A percentile compares a stretch with the other conserved stretches of the same genome.
These are phyloP conservation scores for Maniola hyperantus DNA, from an alignment of 2,888 invertebrate genomes.

Conservation along the genomic window DNA sequence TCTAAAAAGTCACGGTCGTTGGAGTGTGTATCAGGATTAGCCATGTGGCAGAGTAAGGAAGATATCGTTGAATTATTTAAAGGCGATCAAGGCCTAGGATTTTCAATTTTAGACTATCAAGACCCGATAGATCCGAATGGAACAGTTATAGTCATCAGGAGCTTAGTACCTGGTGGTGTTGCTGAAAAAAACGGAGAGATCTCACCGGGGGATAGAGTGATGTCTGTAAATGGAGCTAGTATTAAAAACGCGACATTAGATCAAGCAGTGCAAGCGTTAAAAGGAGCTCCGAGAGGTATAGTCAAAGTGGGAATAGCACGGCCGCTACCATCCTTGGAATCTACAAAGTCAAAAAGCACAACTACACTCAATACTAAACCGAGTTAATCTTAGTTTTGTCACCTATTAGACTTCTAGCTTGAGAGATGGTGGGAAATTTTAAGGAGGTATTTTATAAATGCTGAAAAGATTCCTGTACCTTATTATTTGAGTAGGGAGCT, in stretches of 20 bases:
- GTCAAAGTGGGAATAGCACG: conserved; percentile 96
- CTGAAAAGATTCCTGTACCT: too few species aligned
- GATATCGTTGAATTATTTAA: conserved; percentile 95
- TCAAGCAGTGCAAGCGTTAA: conserved; percentile 97
- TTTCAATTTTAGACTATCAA: conserved; percentile 98
- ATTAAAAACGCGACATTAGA: conserved; percentile 96
- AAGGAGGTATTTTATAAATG: neutral
- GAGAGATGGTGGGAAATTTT: conserved; percentile 7
- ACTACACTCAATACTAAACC: conserved; percentile 66
- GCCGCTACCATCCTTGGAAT: conserved; percentile 84
- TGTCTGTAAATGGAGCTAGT: conserved; percentile 95
- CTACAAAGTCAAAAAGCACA: conserved; percentile 68
- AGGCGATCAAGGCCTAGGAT: conserved; percentile 97
- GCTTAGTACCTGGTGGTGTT: conserved; percentile 98
- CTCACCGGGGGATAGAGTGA: conserved; percentile 96
- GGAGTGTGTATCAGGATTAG: conserved; percentile 96
- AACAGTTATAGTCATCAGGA: conserved; percentile 98
- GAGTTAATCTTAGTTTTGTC: conserved; percentile 63
- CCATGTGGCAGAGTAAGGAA: conserved; percentile 98
- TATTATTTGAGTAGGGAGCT: too few species aligned
- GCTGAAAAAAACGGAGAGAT: conserved; percentile 97
- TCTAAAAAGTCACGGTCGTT: conserved; percentile 94
- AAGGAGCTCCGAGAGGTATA: conserved; percentile 94
- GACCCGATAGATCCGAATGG: conserved; percentile 97
- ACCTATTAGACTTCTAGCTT: conserved; percentile 26